Conservation (phyloP, 1,140 invertebrate genomes). For the Tetragonula clypearis region DNA sequence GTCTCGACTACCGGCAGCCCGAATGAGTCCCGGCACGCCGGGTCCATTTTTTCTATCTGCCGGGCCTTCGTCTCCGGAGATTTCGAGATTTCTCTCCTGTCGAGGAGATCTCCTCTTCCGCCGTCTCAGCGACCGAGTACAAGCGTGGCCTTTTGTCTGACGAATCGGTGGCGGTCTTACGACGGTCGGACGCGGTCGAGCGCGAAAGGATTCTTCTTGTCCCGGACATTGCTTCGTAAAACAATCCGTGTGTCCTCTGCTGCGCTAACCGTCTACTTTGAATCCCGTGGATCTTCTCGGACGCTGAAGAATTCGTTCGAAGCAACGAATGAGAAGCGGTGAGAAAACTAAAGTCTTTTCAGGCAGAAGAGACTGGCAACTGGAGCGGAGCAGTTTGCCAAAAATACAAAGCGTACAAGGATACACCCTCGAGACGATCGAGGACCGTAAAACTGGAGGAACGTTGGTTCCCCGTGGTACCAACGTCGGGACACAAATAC, state of each 20-base stretch:
- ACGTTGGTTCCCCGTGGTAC: slow-evolving; percentile 33
- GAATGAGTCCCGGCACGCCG: slow-evolving; percentile 45
- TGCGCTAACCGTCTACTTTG: neutral
- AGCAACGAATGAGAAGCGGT: too few species aligned
- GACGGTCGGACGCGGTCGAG: neutral
- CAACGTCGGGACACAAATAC: slow-evolving; percentile 28
- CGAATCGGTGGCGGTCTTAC: neutral
- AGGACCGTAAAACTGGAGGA: slow-evolving; percentile 27
- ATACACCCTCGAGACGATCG: slow-evolving; percentile 15
- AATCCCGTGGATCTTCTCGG: neutral
- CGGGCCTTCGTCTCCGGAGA: slow-evolving; percentile 23
- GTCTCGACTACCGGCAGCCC: slow-evolving; percentile 18
- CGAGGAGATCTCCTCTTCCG: slow-evolving; percentile 4
- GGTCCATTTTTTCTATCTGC: slow-evolving; percentile 49
- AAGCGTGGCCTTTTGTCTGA: neutral
- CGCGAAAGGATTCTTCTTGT: neutral
- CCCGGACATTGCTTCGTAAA: neutral
- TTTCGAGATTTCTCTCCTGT: slow-evolving; percentile 20
- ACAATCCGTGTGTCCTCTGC: neutral
- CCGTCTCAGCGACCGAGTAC: neutral
- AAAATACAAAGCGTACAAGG: neutral
- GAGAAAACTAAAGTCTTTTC: neutral
- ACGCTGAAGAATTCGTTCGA: neutral
- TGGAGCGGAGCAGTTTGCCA: neutral
- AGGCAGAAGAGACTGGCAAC: neutral